Evolutionary conservation across 2,113 vertebrate genomes (phyloP), one percentile per base, ranked within the genome.

Genomic region (Taurulus bubalis): DNA sequence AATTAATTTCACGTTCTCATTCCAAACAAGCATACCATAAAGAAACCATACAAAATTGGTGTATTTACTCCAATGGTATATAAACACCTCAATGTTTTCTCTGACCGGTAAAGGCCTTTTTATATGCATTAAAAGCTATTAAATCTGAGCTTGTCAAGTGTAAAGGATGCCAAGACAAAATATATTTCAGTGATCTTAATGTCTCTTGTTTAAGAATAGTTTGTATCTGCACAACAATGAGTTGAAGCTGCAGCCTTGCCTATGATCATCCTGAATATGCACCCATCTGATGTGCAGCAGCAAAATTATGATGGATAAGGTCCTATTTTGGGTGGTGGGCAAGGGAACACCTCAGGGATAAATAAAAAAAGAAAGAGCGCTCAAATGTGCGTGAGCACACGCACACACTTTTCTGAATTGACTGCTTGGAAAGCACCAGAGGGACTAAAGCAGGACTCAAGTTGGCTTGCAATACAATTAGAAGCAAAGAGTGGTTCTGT

Each of bases 241-340:
- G 47, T 59, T 69, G 59, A 36, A 47, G 81, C 30, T 26, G 15
- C 80, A 85, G 60, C 62, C 22, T 3, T 56, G 45, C 38, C 59
- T 47, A 38, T 70, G 22, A 75, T 80, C 60, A 28, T 24, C 49
- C 69, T 78, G 75, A 78, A 79, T 70, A 77, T 74, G 71, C 26
- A 30, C 34, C 47, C 36, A 66, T 79, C 75, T 65, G 51, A 89
- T 69, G 26, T 34, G 63, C 76, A 86, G 82, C 89, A 76, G 30
- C 70, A 74, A 30, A 71, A 87, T 81, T 26, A 88, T 87, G 89
- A 93, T 91, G 75, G 85, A 89, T 89, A 81, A 3, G 24, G 74
- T 85, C 73, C 70, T 80, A 71, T 87, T 76, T 70, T 56, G 26
- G 83, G n/a, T 67, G 40, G 77, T 68, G 40, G 72, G 76, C 0